These are phyloP conservation scores for Pyxicephalus adspersus DNA, from an alignment of 2,113 vertebrate genomes.

Conservation along the genomic window DNA sequence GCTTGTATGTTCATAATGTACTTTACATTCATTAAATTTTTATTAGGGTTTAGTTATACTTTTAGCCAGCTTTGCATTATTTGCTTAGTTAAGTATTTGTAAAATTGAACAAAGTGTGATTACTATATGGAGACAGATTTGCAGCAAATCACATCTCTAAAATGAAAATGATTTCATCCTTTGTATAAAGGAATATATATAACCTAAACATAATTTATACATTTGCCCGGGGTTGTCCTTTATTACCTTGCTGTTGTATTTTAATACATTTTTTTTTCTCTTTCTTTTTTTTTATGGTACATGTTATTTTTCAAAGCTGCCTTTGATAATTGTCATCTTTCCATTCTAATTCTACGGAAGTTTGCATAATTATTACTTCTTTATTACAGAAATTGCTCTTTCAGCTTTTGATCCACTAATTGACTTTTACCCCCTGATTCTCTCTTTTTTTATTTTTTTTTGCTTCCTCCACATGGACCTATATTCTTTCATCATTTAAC, in stretches of 20 bases:
- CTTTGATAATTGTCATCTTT: conserved; percentile 45
- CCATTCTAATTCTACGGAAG: conserved; percentile 4
- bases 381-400: conserved; percentile 57
- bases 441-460: conserved; percentile 36
- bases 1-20: no score
- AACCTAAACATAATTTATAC: neutral
- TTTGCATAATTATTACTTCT: conserved; percentile 56
- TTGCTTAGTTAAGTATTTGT: no score
- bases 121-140: no score
- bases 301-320: conserved; percentile 33
- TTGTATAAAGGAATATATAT: neutral
- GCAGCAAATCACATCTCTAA: no score
- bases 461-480: conserved; percentile 48
- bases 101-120: no score
- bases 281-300: neutral
- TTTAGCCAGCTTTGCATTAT: no score
- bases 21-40: no score
- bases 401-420: conserved; percentile 61
- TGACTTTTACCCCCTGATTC: conserved; percentile 62
- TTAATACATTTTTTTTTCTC: conserved; percentile 11
- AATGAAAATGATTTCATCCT: no score
- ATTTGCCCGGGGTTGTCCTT: no score
- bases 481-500: conserved; percentile 72
- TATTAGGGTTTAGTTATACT: no score
- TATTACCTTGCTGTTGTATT: neutral